Evolutionary conservation across 2,113 vertebrate species (phyloP), one percentile per base, ranked within the genome.

Genomic region (Passer montanus): DNA sequence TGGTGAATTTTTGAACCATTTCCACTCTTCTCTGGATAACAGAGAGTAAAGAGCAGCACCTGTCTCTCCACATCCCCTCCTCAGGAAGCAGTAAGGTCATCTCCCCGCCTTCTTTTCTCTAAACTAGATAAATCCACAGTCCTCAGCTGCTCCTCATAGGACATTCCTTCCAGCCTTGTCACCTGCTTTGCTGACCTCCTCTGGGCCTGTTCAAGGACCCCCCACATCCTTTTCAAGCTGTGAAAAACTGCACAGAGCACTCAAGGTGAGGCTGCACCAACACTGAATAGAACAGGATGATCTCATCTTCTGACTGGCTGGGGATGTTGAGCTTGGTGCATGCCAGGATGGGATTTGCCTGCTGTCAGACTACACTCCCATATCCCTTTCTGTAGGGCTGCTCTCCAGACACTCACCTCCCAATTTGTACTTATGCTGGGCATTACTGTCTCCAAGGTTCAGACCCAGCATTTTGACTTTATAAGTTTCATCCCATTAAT

Each of bases 401-500:
- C 23, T 67, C 37, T 43, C 31, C 59, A 66, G 31, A 8, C 35
- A 37, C 15, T 73, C 8, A 15, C 30, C 26, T 73, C 35, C 18
- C 35, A 66, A 0, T 50, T 66, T 33, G 13, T 28, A 28, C 9
- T 66, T 37, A 6, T 37, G 22, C 6, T 9, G 4, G 31, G 6
- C 10, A 23, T 58, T 58, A 33, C 8, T 66, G 35, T 66, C 18
- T 44, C 8, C 22, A 27, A 58, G 12, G 15, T 74, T 18, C 27
- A 66, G 44, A 74, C 44, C 8, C 8, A 23, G 12, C 5, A 44
- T 44, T 50, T 23, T 19, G 10, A 50, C 26, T 66, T 81, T 14
- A 44, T 16, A 58, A 44, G 58, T 73, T 50, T 50, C 37, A 37
- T 50, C 6, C 31, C 12, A 46, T 53, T 39, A 33, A n/a, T 18